phyloP scores from a whole-genome alignment of 2,113 vertebrate species.

The Mystacornis crossleyi region DNA sequence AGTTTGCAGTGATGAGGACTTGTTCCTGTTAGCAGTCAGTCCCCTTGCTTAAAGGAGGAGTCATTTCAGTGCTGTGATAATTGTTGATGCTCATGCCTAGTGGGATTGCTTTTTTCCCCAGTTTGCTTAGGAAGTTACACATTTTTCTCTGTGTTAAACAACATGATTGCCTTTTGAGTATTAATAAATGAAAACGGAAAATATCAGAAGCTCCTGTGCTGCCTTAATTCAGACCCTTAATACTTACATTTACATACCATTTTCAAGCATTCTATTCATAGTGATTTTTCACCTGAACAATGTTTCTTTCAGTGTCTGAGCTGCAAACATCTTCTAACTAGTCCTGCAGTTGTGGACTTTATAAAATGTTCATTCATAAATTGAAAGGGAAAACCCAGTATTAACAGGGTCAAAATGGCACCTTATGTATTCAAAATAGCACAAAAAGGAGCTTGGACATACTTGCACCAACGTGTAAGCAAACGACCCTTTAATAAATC shows the following conservation, averaged over 20 bases:
- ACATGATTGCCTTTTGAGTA: neutral
- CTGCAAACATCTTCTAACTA: neutral
- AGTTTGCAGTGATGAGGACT: neutral
- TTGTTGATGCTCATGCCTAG: neutral
- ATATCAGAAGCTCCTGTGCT: neutral
- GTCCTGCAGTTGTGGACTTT: neutral
- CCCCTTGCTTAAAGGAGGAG: neutral
- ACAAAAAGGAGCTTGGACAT: neutral
- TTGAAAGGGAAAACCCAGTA: neutral
- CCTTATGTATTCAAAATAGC: neutral
- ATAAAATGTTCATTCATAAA: neutral
- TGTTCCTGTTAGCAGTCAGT: neutral
- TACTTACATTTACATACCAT: neutral
- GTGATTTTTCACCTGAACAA: neutral
- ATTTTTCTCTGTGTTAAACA: neutral
- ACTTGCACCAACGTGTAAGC: accelerated
- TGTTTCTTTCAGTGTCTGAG: neutral
- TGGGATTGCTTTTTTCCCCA: neutral
- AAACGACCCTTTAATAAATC: neutral
- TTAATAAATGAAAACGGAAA: neutral
- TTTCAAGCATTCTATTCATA: neutral
- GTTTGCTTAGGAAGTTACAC: neutral
- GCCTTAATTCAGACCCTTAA: neutral
- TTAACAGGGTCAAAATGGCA: neutral
- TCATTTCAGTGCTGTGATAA: neutral